Evolutionary conservation across 2,888 invertebrate species (phyloP), one percentile per base, ranked within the genome.

Genomic region (Stenolophus ochropezus): DNA sequence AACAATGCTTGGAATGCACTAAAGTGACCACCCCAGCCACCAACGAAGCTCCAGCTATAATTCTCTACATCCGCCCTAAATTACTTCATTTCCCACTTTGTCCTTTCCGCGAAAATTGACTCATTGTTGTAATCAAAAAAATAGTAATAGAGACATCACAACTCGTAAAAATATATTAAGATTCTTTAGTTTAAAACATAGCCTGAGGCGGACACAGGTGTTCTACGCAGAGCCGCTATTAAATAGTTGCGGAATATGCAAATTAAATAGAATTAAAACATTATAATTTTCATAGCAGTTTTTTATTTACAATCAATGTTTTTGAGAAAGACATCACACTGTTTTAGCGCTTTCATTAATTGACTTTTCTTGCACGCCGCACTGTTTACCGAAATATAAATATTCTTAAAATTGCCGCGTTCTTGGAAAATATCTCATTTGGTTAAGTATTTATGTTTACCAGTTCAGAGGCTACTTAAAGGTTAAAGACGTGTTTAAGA

Each of bases 401-500:
- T 81, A 81, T 75, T 47, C 47, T 53, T 47, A 81, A 81, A 74
- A 73, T 81, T 56, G 58, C 73, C 81, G 58, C 61, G 49, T 81
- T 81, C 81, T 58, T 56, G 56, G 80, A 81, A 81, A 81, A 81
- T 81, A 74, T 49, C 51, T 75, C 75, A 65, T 81, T 80, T 80
- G 73, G 71, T 23, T 78, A 18, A 65, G 53, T 71, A 74, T 74
- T 74, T 51, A 18, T 53, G 75, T 81, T 81, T 81, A 75, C 53
- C 18, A 49, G 61, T 49, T 61, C 75, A 81, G 81, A 81, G 81
- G 81, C 81, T 25, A 75, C 75, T 81, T 27, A 75, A 75, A 81
- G 81, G 81, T 81, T 79, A 69, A 42, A 78, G 23, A 16, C 27
- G 25, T 23, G 27, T 75, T 53, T 53, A 20, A 33, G 61, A 61